Base-by-base conservation (phyloP, 2,888 invertebrate genomes). In the Carpatolechia fugitivella region DNA sequence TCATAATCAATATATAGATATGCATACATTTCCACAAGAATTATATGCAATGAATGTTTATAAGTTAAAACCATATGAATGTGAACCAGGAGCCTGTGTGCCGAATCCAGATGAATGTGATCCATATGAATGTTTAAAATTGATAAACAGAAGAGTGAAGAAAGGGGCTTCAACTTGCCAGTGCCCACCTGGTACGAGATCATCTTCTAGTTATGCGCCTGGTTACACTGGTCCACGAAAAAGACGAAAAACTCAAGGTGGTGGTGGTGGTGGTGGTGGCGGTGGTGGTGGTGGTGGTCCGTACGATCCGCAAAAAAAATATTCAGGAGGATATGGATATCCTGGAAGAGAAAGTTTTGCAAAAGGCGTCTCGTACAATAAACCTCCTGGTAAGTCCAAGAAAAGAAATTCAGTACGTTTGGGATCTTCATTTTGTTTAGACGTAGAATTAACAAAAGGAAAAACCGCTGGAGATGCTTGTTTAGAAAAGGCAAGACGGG, bases 391-490 rank as follows among this genome's bases (percentile, higher is more conserved):
- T 1, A 40, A 40, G 16, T 8, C 40, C 18, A 52, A 52, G 13
- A 52, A 30, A 30, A 38, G 30, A 16, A 13, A 30, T 29, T 18
- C 51, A n/a, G 61, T 70, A 38, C 57, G 65, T 33, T 70, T 44
- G 1, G 44, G 44, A n/a, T 44, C 72, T 0, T 60, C 66, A 7
- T 69, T 73, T 54, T 68, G 66, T 52, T 69, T 75, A 55, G 64
- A 64, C 41, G 55, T 73, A 35, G 69, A 70, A 56, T 72, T 72
- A 60, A 60, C 58, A 57, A 72, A 66, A 58, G 60, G 60, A 31
- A 63, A 11, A 46, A 16, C 40, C 5, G 16, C 10, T 18, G 40
- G 18, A 40, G 10, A 8, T 18, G 18, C 5, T 8, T 16, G 16
- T 14, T 10, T 16, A 40, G 16, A 3, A 16, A 6, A 6, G 6